Base-by-base conservation (phyloP, 2,888 invertebrate species). In the Epirrhoe alternata region DNA sequence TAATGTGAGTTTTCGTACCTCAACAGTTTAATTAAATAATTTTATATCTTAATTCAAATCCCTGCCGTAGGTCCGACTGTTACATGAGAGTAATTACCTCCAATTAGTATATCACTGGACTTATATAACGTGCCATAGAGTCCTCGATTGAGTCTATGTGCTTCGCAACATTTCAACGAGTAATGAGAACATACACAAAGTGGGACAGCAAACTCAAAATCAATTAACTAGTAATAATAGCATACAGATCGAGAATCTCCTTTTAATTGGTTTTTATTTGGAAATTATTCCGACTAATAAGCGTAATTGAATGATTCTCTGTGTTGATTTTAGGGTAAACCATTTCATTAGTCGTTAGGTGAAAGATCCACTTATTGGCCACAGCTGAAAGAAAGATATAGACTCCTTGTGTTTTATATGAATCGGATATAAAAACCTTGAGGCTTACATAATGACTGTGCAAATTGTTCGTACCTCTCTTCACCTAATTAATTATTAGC, bases 401-500 rank as follows among this genome's bases (percentile, higher is more conserved):
- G 38, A 53, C 6, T 35, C 5, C 50, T 45, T 16, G 57, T 58
- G 59, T 57, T 42, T 50, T 64, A 67, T 69, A 73, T 68, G 69
- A 72, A 67, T 67, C 70, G 67, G 33, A 68, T 60, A 72, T 62
- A 75, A 74, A 79, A 75, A 74, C 66, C 71, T 63, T 59, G 60
- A 57, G 72, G 68, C 69, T 74, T 74, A 69, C 65, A 73, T 71
- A 77, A 78, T 77, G 70, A 70, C 70, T 70, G 72, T 70, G 71
- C 70, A 74, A 80, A 79, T 75, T 73, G 73, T 73, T 74, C 67
- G 64, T 77, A 75, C 74, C 74, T 76, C 71, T 76, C 76, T 76
- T 76, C 74, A 73, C 75, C 69, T 76, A 76, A 77, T 79, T 77
- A 78, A 79, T 77, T 75, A 75, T 70, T 77, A 75, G 71, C 69